Base-by-base conservation (phyloP, 2,888 invertebrate genomes). In the Drosophila falleni region DNA sequence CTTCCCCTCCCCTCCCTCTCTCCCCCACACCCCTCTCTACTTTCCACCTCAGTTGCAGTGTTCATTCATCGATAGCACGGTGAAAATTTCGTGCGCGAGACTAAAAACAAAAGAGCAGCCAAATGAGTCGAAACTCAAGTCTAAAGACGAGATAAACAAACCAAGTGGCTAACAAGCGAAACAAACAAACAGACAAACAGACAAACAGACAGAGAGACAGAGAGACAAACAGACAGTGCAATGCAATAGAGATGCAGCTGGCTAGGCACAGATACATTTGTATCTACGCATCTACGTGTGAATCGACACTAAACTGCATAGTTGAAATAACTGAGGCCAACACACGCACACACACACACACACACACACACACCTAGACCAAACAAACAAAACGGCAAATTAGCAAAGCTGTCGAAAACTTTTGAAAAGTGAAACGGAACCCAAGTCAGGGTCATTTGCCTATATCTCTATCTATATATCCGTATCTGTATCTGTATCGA, bases 381-480 rank as follows among this genome's bases (percentile, higher is more conserved):
- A 47, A 65, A 53, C 56, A 55, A 64, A 47, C 60, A 60, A 74
- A 61, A 63, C 29, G 61, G 39, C 61, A 69, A 62, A 59, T 74
- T 63, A 65, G 63, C 71, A 73, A 75, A 72, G 68, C 64, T 64
- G 79, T 66, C 65, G 66, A 66, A 82, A 68, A 66, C 61, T 71
- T 72, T 70, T 72, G 73, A 81, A 85, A 85, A 85, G 86, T 81
- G 89, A 89, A 85, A 85, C 85, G 89, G 86, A 87, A 85, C 85
- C 76, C 65, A 69, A 63, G 71, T 85, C 89, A 87, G 81, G 89
- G 89, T 56, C 89, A 53, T 33, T 44, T 44, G 53, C 26, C 33
- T 51, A 31, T 50, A 49, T 49, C 11, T 29, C 15, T 29, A 54
- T 15, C 19, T 39, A 9, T 29, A 4, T 51, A 37, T 53, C 53